Base-by-base conservation (phyloP, 2,113 vertebrate genomes). In the Ascaphus truei region DNA sequence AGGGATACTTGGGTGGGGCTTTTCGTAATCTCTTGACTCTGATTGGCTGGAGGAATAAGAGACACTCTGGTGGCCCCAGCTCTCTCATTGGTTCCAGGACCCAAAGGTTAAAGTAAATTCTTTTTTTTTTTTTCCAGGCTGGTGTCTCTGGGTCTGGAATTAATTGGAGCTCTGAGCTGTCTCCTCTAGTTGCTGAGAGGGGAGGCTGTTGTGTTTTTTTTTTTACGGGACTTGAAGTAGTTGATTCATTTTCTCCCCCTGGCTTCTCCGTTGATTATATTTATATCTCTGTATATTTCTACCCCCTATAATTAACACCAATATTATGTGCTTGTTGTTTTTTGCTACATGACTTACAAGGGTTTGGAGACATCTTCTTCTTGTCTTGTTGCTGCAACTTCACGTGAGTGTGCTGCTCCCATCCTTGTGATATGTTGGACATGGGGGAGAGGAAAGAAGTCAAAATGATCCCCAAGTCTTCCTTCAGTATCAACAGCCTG, bases 381-480 rank as follows among this genome's bases (percentile, higher is more conserved):
- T 81, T 52, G 77, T 7, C 73, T 74, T 69, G 57, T 76, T 80
- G 71, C 80, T 72, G 78, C 48, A 77, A 72, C 73, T 76, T 62
- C 77, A 68, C 80, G 68, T 74, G 72, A 62, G 72, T 67, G 71
- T 60, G 74, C 81, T 66, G 77, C 80, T 18, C 78, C 74, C 74
- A 75, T 76, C 84, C 84, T 84, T 79, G 88, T 93, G 95, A 95
- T 93, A 98, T 98, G 96, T 93, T 98, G 96, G 96, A 98, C 89
- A 98, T 98, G 96, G 95, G 95, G 92, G 95, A 98, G 89, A 94
- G 95, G 89, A 97, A 95, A 91, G 96, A 98, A 91, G 92, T 89
- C 81, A 98, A 98, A 92, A 98, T 98, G 96, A 94, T 98, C 86
- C 94, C 95, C 67, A 98, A 98, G 88, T 97, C 96, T 72, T 98